These are phyloP conservation scores for Thera britannica DNA, from an alignment of 2,888 invertebrate species.

Conservation along the genomic window DNA sequence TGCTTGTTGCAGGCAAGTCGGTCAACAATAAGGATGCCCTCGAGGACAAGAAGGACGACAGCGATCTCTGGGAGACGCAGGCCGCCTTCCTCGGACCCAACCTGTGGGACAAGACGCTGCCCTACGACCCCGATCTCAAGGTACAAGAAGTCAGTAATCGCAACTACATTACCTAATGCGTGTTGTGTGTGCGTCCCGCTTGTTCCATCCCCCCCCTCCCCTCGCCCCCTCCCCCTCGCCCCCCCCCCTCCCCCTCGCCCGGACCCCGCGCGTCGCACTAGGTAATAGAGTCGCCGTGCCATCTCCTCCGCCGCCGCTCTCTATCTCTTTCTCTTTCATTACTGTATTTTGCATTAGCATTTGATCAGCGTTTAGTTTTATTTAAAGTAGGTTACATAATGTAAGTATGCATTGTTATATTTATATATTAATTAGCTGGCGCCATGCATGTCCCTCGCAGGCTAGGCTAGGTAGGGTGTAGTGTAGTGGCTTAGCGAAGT, in stretches of 20 bases:
- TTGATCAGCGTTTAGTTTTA: conserved; percentile 12
- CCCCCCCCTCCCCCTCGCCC: conserved; percentile 48
- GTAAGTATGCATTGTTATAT: background rate
- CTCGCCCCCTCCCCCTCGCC: conserved; percentile 48
- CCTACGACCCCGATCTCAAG: conserved; percentile 98
- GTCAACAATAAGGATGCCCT: conserved; percentile 85
- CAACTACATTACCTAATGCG: conserved; percentile 76
- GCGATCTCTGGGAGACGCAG: conserved; percentile 96
- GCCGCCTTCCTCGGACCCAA: conserved; percentile 98
- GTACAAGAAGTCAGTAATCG: conserved; percentile 89
- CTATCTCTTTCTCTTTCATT: background rate
- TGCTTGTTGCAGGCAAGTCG: conserved; percentile 86
- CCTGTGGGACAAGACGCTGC: conserved; percentile 97
- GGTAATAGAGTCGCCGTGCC: conserved; percentile 67
- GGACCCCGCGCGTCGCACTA: conserved; percentile 62
- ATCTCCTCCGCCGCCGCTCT: conserved; percentile 26
- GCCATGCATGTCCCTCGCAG: conserved; percentile 1
- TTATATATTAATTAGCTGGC: conserved; percentile 10
- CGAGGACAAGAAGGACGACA: conserved; percentile 92
- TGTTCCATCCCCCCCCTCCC: conserved; percentile 49
- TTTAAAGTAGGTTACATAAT: background rate
- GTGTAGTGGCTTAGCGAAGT: background rate
- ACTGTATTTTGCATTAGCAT: conserved; percentile 21
- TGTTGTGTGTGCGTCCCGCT: conserved; percentile 65
- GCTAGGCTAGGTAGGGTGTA: background rate